Percentiles rank a stretch among this genome's conserved stretches.
Evolutionary conservation across 2,797 vertebrate genomes (phyloP).

Genomic region (Scyliorhinus canicula): DNA sequence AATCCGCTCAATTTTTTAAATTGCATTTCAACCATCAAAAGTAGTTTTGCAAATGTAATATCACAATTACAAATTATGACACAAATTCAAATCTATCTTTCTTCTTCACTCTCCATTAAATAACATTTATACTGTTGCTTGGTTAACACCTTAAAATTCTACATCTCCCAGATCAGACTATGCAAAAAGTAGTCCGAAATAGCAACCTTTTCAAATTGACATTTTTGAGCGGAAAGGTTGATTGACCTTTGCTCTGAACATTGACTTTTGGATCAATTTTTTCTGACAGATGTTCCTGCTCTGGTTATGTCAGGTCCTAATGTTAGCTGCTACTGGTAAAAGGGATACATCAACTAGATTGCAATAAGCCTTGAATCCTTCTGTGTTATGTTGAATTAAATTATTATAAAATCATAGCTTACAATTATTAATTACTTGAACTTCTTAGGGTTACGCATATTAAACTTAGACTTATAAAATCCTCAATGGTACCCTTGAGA

Average conservation of each 20-base stretch:
- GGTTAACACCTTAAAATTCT: neutral
- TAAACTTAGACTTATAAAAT: neutral
- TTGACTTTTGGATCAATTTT: neutral
- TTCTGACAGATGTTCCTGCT: neutral
- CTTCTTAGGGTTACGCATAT: too few species aligned
- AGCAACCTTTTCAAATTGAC: neutral
- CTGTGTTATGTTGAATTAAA: neutral
- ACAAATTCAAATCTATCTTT: too few species aligned
- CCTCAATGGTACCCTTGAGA: neutral
- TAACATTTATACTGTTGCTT: neutral
- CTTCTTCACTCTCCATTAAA: too few species aligned
- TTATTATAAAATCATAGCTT: conserved; percentile 1
- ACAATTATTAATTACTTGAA: neutral
- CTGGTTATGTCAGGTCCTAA: neutral
- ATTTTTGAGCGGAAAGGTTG: neutral
- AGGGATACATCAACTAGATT: neutral
- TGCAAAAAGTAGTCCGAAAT: neutral
- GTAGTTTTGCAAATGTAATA: too few species aligned
- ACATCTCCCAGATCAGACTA: neutral
- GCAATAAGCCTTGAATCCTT: neutral
- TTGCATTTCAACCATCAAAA: too few species aligned
- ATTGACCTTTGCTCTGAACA: neutral
- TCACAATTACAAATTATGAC: too few species aligned
- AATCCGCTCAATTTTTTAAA: too few species aligned
- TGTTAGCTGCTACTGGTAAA: neutral